Conservation (phyloP, 2,888 invertebrate genomes). For the Alloplasta piceator region DNA sequence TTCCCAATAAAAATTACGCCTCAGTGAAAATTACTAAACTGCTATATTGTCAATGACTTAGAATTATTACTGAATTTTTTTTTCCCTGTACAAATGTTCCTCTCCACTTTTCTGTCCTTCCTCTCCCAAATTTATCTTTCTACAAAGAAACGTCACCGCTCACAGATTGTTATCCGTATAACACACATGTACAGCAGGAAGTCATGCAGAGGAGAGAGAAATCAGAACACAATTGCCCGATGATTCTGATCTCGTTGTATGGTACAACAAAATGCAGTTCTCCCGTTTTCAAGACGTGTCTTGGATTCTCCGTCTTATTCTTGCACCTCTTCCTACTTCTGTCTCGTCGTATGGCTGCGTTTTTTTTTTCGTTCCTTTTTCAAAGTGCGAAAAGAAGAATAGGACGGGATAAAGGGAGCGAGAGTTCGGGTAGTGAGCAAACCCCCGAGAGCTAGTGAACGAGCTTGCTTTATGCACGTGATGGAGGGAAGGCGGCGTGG, state of each 20-base stretch:
- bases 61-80: too few relatives aligned
- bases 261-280: constrained; percentile 8
- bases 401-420: neutral
- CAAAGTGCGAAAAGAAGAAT: constrained; percentile 8
- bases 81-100: neutral
- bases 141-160: neutral
- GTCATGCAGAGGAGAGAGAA: constrained; percentile 13
- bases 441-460: constrained; percentile 8
- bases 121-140: neutral
- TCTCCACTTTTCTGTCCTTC: neutral
- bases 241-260: constrained; percentile 44
- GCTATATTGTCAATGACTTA: too few relatives aligned
- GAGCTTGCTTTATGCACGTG: constrained; percentile 29
- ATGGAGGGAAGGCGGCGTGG: constrained; percentile 13
- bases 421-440: constrained; percentile 16
- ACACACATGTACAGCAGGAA: constrained; percentile 5
- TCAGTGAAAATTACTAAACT: too few relatives aligned
- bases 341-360: neutral
- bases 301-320: constrained; percentile 6
- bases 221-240: constrained; percentile 54
- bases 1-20: too few relatives aligned
- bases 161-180: constrained; percentile 16
- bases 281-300: constrained; percentile 13
- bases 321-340: neutral
- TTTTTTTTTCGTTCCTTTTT: constrained; percentile 6